Conservation (phyloP, 2,888 invertebrate genomes). For the Xanthorhoe spadicearia region DNA sequence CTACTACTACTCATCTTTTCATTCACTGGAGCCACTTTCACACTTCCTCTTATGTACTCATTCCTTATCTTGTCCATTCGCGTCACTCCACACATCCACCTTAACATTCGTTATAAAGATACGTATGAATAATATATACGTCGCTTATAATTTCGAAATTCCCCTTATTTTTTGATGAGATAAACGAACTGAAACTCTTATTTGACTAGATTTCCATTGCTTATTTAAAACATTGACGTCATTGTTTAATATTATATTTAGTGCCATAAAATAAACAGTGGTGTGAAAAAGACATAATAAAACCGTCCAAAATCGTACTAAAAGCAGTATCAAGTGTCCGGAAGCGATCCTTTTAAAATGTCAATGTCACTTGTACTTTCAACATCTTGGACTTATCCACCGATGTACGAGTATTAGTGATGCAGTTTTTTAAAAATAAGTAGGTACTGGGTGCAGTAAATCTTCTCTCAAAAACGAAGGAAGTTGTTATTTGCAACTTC, state of each 20-base stretch:
- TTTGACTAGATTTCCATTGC: neutral
- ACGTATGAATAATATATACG: too few species aligned
- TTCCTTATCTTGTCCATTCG: too few species aligned
- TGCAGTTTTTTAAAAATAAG: neutral
- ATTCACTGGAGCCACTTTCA: too few species aligned
- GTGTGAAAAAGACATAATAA: conserved; percentile 37
- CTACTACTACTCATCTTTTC: too few species aligned
- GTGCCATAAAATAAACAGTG: conserved; percentile 5
- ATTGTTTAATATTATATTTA: conserved; percentile 2
- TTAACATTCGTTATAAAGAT: too few species aligned
- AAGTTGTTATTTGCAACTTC: neutral
- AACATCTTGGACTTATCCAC: conserved; percentile 7
- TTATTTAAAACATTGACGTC: conserved; percentile 4
- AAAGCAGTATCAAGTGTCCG: conserved; percentile 58
- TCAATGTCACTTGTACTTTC: conserved; percentile 54
- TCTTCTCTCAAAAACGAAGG: neutral
- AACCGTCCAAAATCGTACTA: conserved; percentile 39
- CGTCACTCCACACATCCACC: too few species aligned
- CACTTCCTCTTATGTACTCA: too few species aligned
- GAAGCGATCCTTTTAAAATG: conserved; percentile 79
- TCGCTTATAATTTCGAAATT: too few species aligned
- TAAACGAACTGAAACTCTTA: too few species aligned
- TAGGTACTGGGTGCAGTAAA: neutral
- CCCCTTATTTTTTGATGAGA: too few species aligned
- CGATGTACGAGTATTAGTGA: neutral